Evolutionary conservation across 2,797 vertebrate species (phyloP).

Genomic region (Taenioides sp.): DNA sequence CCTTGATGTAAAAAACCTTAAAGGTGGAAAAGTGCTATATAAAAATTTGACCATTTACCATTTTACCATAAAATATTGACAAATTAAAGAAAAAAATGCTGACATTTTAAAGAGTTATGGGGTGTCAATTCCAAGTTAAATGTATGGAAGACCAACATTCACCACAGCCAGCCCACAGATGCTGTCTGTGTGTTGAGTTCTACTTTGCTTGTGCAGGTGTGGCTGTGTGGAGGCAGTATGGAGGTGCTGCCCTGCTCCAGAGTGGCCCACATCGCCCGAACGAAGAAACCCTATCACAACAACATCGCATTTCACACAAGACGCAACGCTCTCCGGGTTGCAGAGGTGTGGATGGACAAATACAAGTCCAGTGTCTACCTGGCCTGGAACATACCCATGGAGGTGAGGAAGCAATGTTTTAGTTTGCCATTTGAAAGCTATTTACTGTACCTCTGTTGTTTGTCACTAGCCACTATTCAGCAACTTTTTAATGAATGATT

Average conservation of each 20-base stretch:
- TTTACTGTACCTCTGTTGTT: not conserved
- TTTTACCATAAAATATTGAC: no score
- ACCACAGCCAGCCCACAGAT: no score
- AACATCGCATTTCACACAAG: slow-evolving; percentile 94
- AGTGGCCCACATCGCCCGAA: slow-evolving; percentile 93
- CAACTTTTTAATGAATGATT: not conserved
- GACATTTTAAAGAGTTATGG: no score
- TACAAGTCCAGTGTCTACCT: slow-evolving; percentile 95
- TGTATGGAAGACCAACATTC: no score
- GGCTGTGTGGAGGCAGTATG: slow-evolving; percentile 98
- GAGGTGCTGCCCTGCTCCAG: slow-evolving; percentile 96
- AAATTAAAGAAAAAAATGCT: no score
- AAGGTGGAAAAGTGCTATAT: no score
- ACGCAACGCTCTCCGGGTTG: slow-evolving; percentile 92
- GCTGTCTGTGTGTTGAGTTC: not conserved
- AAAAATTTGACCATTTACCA: no score
- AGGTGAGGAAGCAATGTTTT: slow-evolving; percentile 73
- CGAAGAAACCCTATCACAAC: slow-evolving; percentile 95
- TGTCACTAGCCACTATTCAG: not conserved
- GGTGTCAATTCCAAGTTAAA: no score
- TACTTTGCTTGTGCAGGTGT: slow-evolving; percentile 79
- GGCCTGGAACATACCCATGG: slow-evolving; percentile 95
- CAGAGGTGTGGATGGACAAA: slow-evolving; percentile 98
- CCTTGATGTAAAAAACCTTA: no score
- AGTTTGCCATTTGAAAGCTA: not conserved